Percentiles rank a stretch among this genome's conserved stretches.
Conservation (phyloP, 2,113 vertebrate species). For the Crotalus helleri region DNA sequence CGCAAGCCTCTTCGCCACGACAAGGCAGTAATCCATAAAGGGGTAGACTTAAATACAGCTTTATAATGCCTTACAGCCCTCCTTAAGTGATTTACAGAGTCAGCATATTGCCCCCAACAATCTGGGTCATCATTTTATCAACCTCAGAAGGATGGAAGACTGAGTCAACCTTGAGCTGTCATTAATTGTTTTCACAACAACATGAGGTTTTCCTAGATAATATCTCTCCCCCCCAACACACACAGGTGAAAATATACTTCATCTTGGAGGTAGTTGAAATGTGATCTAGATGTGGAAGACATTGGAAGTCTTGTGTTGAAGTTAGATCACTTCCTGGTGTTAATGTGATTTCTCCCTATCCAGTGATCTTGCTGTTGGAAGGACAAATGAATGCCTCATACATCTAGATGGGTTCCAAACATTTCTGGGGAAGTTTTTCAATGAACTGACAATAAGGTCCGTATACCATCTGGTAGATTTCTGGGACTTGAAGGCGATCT, state of each 20-base stretch:
- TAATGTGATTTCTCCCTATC: background rate
- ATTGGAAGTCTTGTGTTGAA: background rate
- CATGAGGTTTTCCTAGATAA: background rate
- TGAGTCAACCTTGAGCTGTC: background rate
- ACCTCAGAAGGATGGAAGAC: background rate
- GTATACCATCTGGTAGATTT: background rate
- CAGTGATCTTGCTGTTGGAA: background rate
- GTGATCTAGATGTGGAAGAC: background rate
- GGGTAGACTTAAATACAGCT: no score
- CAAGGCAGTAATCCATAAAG: no score
- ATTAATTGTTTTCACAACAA: background rate
- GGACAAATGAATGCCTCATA: background rate
- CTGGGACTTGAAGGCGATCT: background rate
- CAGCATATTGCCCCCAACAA: background rate
- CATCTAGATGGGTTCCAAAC: background rate
- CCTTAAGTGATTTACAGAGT: background rate
- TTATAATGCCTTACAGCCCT: background rate
- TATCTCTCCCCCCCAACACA: background rate
- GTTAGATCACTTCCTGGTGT: background rate
- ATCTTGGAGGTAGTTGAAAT: background rate
- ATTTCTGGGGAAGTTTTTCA: background rate
- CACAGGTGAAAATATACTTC: background rate
- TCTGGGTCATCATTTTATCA: background rate
- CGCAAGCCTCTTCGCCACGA: no score
- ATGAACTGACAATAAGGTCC: background rate